Evolutionary conservation across 2,113 vertebrate genomes (phyloP).

Genomic region (Grallaria varia): DNA sequence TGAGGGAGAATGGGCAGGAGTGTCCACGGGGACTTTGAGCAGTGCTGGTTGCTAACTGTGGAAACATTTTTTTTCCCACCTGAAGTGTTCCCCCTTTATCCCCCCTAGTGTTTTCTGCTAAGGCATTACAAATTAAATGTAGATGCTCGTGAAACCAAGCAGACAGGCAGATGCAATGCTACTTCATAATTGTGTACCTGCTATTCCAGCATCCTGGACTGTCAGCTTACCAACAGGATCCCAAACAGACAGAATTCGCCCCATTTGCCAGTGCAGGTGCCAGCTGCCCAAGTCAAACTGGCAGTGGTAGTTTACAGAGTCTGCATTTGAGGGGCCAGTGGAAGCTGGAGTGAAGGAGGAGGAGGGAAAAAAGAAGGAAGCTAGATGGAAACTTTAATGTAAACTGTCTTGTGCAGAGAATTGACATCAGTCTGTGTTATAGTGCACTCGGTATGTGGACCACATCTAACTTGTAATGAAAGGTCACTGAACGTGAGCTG

Average conservation of each 20-base stretch:
- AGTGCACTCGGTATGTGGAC: not conserved
- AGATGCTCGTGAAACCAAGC: not conserved
- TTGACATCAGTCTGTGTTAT: not conserved
- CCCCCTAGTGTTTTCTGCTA: not conserved
- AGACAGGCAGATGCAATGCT: not conserved
- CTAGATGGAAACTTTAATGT: not conserved
- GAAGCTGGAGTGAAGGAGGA: not conserved
- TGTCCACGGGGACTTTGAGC: not conserved
- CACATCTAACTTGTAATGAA: not conserved
- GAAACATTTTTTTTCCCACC: not conserved
- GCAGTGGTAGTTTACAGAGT: not conserved
- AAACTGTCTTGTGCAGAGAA: not conserved
- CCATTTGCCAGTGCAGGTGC: not conserved
- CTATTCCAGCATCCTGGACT: accelerated
- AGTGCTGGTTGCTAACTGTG: not conserved
- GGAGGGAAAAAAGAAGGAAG: not conserved
- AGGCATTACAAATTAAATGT: not conserved
- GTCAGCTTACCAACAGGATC: not conserved
- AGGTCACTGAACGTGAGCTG: not conserved
- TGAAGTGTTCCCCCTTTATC: not conserved
- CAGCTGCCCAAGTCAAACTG: not conserved
- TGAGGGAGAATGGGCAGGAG: not conserved
- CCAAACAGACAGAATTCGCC: not conserved
- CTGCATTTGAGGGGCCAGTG: not conserved
- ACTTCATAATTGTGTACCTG: not conserved